Percentiles rank a stretch among this genome's conserved stretches.
Evolutionary conservation across 2,113 vertebrate species (phyloP).

Genomic region (Elanus axillaris): DNA sequence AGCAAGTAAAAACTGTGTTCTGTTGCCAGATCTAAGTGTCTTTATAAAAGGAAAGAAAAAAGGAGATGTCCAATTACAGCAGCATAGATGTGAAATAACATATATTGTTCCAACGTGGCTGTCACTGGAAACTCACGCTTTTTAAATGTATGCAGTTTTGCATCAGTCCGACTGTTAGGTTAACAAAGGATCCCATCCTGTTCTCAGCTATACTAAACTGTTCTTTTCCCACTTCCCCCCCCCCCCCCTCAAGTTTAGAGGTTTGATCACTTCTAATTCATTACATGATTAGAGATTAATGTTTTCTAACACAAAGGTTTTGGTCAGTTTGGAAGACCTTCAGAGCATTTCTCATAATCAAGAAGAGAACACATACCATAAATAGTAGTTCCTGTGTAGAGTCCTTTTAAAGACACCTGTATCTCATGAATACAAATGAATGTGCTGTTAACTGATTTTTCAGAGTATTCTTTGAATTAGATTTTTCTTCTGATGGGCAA

Average conservation of each 20-base stretch:
- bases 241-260: neutral
- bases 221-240: neutral
- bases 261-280: constrained; percentile 11
- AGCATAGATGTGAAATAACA: neutral
- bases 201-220: neutral
- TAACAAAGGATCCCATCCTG: neutral
- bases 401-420: neutral
- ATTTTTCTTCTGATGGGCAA: constrained; percentile 1
- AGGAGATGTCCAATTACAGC: neutral
- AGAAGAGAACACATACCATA: neutral
- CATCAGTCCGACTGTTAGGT: neutral
- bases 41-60: neutral
- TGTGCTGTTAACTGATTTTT: neutral
- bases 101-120: neutral
- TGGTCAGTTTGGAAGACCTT: neutral
- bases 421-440: neutral
- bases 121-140: neutral
- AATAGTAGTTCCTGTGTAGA: neutral
- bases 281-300: neutral
- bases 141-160: neutral
- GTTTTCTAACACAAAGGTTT: neutral
- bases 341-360: constrained; percentile 30
- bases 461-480: neutral
- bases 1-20: neutral
- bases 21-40: neutral